Percentiles rank a stretch among this genome's conserved stretches.
Conservation (phyloP, 2,113 vertebrate species). For the Alces alces region DNA sequence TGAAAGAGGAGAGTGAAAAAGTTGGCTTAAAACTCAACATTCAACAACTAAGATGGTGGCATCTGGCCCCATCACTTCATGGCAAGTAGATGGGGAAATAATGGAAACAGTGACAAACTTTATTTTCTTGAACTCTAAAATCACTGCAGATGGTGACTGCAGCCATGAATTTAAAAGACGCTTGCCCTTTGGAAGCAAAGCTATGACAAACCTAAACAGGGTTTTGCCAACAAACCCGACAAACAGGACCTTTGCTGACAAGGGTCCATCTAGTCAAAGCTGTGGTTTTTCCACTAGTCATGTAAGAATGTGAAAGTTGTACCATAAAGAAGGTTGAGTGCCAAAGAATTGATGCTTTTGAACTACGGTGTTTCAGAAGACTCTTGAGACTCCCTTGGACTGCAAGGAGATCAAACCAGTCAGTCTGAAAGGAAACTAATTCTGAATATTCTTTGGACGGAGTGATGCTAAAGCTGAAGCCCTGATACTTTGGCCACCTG, state of each 20-base stretch:
- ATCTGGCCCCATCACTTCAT: not conserved
- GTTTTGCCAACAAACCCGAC: not conserved
- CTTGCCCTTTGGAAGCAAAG: not conserved
- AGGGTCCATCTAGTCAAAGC: not conserved
- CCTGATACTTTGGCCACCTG: not conserved
- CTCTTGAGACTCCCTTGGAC: not conserved
- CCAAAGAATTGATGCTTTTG: not conserved
- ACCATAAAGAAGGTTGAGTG: not conserved
- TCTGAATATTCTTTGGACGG: not conserved
- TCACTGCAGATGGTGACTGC: not conserved
- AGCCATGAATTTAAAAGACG: not conserved
- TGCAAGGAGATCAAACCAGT: not conserved
- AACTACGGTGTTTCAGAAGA: not conserved
- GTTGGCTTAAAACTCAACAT: not conserved
- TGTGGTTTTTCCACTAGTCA: not conserved
- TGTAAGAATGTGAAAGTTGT: not conserved
- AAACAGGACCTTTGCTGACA: rapidly evolving
- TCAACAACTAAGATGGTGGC: not conserved
- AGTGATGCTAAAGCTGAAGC: not conserved
- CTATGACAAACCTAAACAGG: not conserved
- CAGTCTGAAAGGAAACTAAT: not conserved
- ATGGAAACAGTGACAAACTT: not conserved
- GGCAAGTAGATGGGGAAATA: not conserved
- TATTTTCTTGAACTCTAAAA: not conserved
- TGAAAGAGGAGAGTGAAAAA: not conserved